A percentile compares a stretch with the other conserved stretches of the same genome.
phyloP scores from a whole-genome alignment of 2,888 invertebrate species.

The Rhorus exstirpatorius region DNA sequence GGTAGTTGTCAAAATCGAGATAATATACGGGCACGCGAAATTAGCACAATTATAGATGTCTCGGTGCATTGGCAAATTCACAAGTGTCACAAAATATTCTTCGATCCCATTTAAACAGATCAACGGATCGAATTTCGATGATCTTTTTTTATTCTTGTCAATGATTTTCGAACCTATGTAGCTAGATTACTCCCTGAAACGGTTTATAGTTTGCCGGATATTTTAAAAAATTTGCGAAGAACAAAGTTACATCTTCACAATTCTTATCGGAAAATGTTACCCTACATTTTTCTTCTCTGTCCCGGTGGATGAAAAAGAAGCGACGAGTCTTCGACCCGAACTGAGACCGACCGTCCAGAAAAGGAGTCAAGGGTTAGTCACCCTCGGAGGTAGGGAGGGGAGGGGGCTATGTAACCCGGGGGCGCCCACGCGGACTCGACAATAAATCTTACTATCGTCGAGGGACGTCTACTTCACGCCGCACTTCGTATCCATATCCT shows the following conservation, averaged over 20 bases:
- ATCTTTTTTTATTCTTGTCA: no score
- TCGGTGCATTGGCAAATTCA: no score
- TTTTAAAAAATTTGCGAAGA: background rate
- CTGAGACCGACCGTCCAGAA: constrained; percentile 77
- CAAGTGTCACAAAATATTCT: no score
- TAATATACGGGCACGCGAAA: background rate
- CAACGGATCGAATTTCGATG: no score
- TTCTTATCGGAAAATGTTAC: constrained; percentile 73
- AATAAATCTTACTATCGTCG: constrained; percentile 85
- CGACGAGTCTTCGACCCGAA: constrained; percentile 71
- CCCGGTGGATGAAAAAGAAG: constrained; percentile 65
- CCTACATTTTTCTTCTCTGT: constrained; percentile 49
- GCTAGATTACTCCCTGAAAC: no score
- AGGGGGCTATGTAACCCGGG: constrained; percentile 74
- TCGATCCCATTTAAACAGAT: no score
- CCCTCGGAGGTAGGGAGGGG: constrained; percentile 71
- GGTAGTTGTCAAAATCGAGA: background rate
- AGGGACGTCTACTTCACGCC: constrained; percentile 85
- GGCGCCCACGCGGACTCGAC: constrained; percentile 78
- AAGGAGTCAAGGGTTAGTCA: constrained; percentile 84
- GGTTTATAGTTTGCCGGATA: background rate
- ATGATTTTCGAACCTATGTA: no score
- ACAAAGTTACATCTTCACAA: background rate
- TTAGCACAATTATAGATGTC: background rate
- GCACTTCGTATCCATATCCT: constrained; percentile 75